Evolutionary conservation across 2,113 vertebrate genomes (phyloP).

Genomic region (Notechis scutatus): DNA sequence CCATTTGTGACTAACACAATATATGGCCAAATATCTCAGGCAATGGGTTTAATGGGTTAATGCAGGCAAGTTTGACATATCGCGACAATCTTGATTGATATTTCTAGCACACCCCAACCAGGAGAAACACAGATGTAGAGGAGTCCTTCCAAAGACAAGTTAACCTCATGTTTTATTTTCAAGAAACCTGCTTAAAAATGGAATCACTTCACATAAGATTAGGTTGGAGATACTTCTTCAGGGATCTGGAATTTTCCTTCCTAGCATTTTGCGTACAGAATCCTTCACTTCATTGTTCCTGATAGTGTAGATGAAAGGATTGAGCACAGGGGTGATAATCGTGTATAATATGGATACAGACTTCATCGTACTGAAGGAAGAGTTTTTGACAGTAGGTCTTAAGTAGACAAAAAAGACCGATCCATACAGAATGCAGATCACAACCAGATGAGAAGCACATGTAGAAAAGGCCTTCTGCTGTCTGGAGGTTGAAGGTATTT

Average conservation of each 20-base stretch:
- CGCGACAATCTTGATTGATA: too few relatives aligned
- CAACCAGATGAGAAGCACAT: conserved; percentile 37
- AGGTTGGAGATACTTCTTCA: not conserved
- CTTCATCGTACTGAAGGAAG: conserved; percentile 37
- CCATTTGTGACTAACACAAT: too few relatives aligned
- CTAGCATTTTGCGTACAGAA: conserved; percentile 25
- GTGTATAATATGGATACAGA: conserved; percentile 54
- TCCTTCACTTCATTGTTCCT: conserved; percentile 61
- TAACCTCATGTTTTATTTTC: too few relatives aligned
- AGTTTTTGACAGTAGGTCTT: not conserved
- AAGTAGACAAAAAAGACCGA: conserved; percentile 19
- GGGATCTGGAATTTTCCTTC: not conserved
- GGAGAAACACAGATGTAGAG: too few relatives aligned
- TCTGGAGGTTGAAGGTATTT: conserved; percentile 14
- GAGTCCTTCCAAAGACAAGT: too few relatives aligned
- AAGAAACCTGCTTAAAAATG: too few relatives aligned
- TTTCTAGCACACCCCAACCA: too few relatives aligned
- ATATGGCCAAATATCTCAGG: too few relatives aligned
- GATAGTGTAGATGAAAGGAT: conserved; percentile 64
- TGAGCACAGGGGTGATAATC: conserved; percentile 41
- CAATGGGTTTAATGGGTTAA: too few relatives aligned
- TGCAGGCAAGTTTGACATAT: too few relatives aligned
- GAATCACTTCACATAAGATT: too few relatives aligned
- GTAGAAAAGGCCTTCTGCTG: conserved; percentile 33
- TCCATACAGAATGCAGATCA: conserved; percentile 31